Evolutionary conservation across 2,113 vertebrate species (phyloP).

Genomic region (Natator depressus): DNA sequence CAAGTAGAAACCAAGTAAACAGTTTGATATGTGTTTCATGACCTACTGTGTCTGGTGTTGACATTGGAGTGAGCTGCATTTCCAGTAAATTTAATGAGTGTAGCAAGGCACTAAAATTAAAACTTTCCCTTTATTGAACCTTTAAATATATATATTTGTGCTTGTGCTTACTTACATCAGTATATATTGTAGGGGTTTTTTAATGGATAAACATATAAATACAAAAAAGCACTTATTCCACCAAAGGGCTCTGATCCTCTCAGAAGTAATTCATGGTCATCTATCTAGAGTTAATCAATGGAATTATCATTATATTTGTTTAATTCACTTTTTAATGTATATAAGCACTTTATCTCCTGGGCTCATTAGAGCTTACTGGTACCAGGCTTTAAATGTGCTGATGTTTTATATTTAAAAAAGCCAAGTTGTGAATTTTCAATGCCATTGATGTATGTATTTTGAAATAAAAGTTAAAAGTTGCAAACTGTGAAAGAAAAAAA

Average conservation of each 20-base stretch:
- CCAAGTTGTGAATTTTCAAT: neutral
- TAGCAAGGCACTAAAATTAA: neutral
- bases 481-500: neutral
- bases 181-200: neutral
- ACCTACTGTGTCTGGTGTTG: neutral
- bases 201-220: neutral
- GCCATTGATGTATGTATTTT: neutral
- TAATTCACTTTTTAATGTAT: neutral
- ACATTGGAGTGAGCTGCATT: neutral
- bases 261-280: neutral
- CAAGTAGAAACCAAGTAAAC: neutral
- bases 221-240: neutral
- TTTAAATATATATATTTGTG: rapidly evolving
- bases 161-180: neutral
- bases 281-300: neutral
- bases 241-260: neutral
- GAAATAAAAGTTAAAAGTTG: neutral
- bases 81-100: neutral
- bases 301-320: neutral
- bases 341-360: neutral
- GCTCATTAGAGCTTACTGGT: neutral
- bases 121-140: neutral
- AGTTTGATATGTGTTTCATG: neutral
- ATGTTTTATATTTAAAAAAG: neutral
- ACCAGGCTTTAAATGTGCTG: neutral